These are phyloP conservation scores for Oryzaephilus surinamensis DNA, from an alignment of 1,140 invertebrate species.

Conservation along the genomic window DNA sequence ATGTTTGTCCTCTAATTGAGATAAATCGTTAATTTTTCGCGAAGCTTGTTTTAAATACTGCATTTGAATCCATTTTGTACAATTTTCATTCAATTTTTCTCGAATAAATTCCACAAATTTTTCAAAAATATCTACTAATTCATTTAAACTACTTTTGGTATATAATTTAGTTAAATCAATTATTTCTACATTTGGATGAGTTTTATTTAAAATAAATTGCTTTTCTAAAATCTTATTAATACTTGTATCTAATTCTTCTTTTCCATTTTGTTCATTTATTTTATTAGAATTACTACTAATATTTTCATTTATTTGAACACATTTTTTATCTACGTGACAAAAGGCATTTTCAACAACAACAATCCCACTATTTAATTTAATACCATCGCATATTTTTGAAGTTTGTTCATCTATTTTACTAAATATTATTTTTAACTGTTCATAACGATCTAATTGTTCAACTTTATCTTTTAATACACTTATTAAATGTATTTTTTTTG, in stretches of 20 bases:
- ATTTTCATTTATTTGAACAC: too few relatives aligned
- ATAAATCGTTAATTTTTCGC: slow-evolving; percentile 12
- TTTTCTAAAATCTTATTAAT: too few relatives aligned
- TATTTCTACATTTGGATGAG: not conserved
- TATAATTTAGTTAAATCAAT: too few relatives aligned
- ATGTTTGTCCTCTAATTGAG: slow-evolving; percentile 17
- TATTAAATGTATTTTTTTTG: slow-evolving; percentile 24
- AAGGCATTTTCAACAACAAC: too few relatives aligned
- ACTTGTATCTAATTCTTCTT: too few relatives aligned
- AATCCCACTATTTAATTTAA: not conserved
- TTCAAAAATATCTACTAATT: slow-evolving; percentile 10
- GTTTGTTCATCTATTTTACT: slow-evolving; percentile 15
- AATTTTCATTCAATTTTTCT: slow-evolving; percentile 15
- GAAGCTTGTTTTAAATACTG: slow-evolving; percentile 22
- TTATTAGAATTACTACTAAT: too few relatives aligned
- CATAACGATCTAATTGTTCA: too few relatives aligned
- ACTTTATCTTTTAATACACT: slow-evolving; percentile 24
- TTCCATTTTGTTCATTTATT: too few relatives aligned
- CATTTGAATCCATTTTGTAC: slow-evolving; percentile 23
- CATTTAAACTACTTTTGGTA: too few relatives aligned
- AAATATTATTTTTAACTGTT: too few relatives aligned
- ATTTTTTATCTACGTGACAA: too few relatives aligned
- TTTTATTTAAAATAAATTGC: not conserved
- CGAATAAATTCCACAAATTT: slow-evolving; percentile 16
- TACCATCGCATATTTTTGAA: slow-evolving; percentile 15